A percentile compares a stretch with the other conserved stretches of the same genome.
phyloP scores from a whole-genome alignment of 2,888 invertebrate species.

The Apamea anceps region DNA sequence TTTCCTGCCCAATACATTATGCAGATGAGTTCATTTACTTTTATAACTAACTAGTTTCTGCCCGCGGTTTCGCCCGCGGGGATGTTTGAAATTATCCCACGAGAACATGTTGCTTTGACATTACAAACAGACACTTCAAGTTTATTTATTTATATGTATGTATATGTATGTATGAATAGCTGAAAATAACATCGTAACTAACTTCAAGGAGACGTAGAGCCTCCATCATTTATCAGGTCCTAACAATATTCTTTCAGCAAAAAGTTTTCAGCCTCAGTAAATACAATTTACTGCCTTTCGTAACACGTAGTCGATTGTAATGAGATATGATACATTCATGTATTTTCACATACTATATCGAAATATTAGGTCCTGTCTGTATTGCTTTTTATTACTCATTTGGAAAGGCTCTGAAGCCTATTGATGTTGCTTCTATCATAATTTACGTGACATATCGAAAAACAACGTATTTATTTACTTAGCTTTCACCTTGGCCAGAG shows the following conservation, averaged over 20 bases:
- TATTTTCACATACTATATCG: conserved; percentile 3
- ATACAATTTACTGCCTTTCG: conserved; percentile 6
- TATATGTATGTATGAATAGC: too few species aligned
- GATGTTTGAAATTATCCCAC: too few species aligned
- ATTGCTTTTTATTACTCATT: conserved; percentile 1
- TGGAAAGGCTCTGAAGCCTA: conserved; percentile 1
- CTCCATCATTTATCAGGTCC: conserved; percentile 26
- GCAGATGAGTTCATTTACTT: too few species aligned
- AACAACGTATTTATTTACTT: neutral
- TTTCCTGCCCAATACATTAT: too few species aligned
- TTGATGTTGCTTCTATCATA: neutral
- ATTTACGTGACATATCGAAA: neutral
- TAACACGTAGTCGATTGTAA: conserved; percentile 19
- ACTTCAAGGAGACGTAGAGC: conserved; percentile 7
- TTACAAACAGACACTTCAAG: too few species aligned
- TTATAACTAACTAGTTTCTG: too few species aligned
- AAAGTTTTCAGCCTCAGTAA: conserved; percentile 35
- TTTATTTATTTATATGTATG: too few species aligned
- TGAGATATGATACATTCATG: conserved; percentile 24
- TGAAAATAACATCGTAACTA: conserved; percentile 8
- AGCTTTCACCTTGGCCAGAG: too few species aligned
- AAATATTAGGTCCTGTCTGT: neutral
- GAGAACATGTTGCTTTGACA: too few species aligned
- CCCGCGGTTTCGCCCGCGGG: too few species aligned
- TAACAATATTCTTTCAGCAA: conserved; percentile 30